These are phyloP conservation scores for Anguilla obscura DNA, from an alignment of 2,797 vertebrate species.

Conservation along the genomic window DNA sequence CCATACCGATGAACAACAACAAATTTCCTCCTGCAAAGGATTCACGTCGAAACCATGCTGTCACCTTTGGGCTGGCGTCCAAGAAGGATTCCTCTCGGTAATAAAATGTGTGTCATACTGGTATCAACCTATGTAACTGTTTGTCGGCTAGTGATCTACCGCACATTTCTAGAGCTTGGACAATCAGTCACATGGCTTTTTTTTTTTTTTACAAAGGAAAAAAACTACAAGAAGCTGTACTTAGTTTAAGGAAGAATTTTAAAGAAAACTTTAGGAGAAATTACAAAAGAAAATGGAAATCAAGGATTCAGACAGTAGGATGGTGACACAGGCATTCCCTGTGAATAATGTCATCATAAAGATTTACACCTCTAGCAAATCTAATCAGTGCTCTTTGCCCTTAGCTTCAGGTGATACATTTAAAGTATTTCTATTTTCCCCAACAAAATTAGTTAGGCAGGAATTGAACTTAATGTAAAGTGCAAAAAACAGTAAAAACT, in stretches of 20 bases:
- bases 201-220: not conserved
- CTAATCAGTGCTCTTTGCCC: not conserved
- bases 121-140: not conserved
- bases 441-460: not conserved
- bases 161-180: not conserved
- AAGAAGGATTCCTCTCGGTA: not conserved
- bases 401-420: too few species aligned
- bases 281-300: not conserved
- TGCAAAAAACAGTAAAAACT: not conserved
- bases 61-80: not conserved
- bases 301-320: not conserved
- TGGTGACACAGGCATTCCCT: not conserved
- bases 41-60: not conserved
- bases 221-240: not conserved
- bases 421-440: too few species aligned
- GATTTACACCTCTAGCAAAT: not conserved
- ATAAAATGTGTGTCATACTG: not conserved
- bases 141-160: not conserved
- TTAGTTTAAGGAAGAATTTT: not conserved
- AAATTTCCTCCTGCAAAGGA: not conserved
- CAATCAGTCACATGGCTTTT: not conserved
- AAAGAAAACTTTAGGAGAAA: too few species aligned
- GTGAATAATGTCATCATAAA: not conserved
- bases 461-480: not conserved
- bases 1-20: not conserved